Percentiles rank a stretch among this genome's conserved stretches.
Evolutionary conservation across 30 jellyfish, hydroid and myxozoan species (phyloP).

Genomic region (Aurelia aurita complex sp. Pacific): DNA sequence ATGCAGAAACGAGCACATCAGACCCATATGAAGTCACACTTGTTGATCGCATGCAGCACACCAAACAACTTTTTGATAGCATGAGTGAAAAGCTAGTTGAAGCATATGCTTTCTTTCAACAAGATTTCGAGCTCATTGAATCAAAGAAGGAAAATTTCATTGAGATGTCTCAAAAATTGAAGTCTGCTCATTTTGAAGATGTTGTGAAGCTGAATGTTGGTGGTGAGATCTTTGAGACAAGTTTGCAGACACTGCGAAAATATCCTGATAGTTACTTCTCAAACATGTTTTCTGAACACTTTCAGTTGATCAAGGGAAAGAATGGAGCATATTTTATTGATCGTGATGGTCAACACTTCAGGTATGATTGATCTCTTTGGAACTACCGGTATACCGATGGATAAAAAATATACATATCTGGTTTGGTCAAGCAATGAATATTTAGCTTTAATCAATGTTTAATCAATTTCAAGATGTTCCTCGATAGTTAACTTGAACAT

Average conservation of each 20-base stretch:
- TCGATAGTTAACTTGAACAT: too few species aligned
- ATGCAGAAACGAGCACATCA: too few species aligned
- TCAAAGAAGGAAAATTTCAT: not conserved
- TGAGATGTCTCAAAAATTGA: not conserved
- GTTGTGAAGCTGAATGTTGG: not conserved
- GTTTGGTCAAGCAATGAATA: too few species aligned
- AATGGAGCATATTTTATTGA: not conserved
- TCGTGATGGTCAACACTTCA: not conserved
- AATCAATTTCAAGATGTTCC: too few species aligned
- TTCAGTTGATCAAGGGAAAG: not conserved
- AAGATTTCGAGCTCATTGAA: not conserved
- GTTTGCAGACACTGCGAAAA: not conserved
- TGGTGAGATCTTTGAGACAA: not conserved
- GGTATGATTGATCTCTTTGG: not conserved
- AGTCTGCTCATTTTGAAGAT: not conserved
- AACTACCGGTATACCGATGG: too few species aligned
- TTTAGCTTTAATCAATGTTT: too few species aligned
- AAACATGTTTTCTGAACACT: not conserved
- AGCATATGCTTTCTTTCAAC: too few species aligned
- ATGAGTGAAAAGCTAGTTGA: too few species aligned
- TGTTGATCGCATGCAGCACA: too few species aligned
- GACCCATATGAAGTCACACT: too few species aligned
- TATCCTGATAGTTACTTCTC: not conserved
- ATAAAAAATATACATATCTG: too few species aligned
- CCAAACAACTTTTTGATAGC: too few species aligned